These are phyloP conservation scores for Dicaeum eximium DNA, from an alignment of 2,113 vertebrate species.

Conservation along the genomic window DNA sequence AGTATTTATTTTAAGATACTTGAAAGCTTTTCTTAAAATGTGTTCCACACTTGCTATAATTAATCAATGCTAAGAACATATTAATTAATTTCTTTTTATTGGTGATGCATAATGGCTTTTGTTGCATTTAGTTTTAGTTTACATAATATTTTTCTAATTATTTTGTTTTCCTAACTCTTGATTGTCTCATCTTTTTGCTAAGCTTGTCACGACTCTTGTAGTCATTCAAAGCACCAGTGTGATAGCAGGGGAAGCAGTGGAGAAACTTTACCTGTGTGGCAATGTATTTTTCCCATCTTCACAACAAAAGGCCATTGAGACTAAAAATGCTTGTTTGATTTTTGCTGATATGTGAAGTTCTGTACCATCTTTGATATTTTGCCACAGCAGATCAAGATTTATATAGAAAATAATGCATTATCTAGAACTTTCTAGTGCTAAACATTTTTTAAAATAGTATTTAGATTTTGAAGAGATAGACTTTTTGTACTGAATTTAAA, in stretches of 20 bases:
- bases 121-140: neutral
- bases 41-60: neutral
- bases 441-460: neutral
- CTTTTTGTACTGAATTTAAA: neutral
- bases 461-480: neutral
- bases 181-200: neutral
- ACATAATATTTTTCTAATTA: neutral
- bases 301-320: neutral
- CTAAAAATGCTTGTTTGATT: constrained; percentile 20
- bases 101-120: neutral
- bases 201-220: neutral
- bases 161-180: neutral
- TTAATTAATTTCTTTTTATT: neutral
- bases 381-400: neutral
- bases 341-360: constrained; percentile 35
- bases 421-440: neutral
- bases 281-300: neutral
- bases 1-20: neutral
- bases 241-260: neutral
- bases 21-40: neutral
- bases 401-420: constrained; percentile 19
- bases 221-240: neutral
- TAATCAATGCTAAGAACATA: neutral
- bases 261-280: neutral
- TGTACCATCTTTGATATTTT: constrained; percentile 35